Base-by-base conservation (phyloP, 2,113 vertebrate species). In the Stegostoma tigrinum region DNA sequence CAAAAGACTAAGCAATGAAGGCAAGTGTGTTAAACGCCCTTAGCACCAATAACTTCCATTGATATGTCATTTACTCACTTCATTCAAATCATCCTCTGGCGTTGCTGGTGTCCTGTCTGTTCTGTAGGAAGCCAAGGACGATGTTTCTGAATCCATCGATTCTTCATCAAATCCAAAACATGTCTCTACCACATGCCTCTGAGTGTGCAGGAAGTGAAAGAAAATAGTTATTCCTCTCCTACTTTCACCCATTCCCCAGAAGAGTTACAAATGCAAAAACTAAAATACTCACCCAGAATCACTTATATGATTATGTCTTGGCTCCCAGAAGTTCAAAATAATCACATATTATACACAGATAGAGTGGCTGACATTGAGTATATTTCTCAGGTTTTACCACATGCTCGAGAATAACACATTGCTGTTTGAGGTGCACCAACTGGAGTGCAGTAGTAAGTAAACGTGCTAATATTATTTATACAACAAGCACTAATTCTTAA, bases 61-160 rank as follows among this genome's bases (percentile, higher is more conserved):
- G 24, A 52, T 30, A 30, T 27, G 67, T 15, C 21, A 48, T 95
- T 1, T 52, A 95, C 94, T 95, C 94, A 99, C 99, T 97, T 99
- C 98, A 96, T 98, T 98, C 96, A 98, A 96, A 96, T 99, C 99
- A 97, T 99, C 99, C 52, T 99, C 99, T 0, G 99, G 99, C 42
- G 99, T 99, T 68, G 99, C 99, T 96, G 99, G 99, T 96, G 99
- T 99, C 96, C 98, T 97, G 96, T 99, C 99, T 97, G 98, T 99
- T 96, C 99, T 98, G 96, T 98, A 98, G 0, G 99, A 99, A 80
- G 99, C 98, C 97, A 99, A 98, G 0, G 99, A 99, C 17, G 99
- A 99, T 0, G 98, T 98, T 97, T 99, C 99, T 0, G 99, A 99
- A 96, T 99, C 99, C 99, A 99, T 98, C 0, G 99, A 99, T 97